These are phyloP conservation scores for Patella pellucida DNA, from an alignment of 2,888 invertebrate species.

Conservation along the genomic window DNA sequence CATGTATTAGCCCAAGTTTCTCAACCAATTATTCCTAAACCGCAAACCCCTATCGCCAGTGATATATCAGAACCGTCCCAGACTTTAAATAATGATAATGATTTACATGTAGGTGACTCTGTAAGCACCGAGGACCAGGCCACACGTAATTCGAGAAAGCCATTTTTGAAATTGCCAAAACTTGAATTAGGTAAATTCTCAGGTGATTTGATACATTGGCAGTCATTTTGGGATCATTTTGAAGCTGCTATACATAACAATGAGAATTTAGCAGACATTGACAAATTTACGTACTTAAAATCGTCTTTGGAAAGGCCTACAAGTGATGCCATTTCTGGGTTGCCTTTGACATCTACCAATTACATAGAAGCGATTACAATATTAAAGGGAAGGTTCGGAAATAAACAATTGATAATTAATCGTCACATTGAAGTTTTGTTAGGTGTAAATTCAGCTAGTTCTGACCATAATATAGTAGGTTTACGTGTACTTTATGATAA, in stretches of 20 bases:
- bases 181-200: background rate
- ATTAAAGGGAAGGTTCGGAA: background rate
- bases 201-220: background rate
- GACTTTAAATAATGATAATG: no score
- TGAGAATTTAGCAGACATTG: background rate
- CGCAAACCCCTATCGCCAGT: background rate
- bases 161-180: background rate
- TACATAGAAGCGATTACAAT: background rate
- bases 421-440: background rate
- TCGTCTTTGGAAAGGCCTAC: background rate
- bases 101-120: no score
- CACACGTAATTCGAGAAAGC: background rate
- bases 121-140: background rate
- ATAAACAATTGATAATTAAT: background rate
- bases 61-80: no score
- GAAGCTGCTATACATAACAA: background rate
- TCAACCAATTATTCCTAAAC: background rate
- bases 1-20: background rate
- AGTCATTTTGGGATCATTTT: background rate
- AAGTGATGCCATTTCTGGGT: background rate
- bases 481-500: background rate
- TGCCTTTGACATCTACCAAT: background rate
- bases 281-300: conserved; percentile 6
- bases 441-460: background rate
- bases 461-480: background rate